These are phyloP conservation scores for Labia minor DNA, from an alignment of 2,888 invertebrate species.

Conservation along the genomic window DNA sequence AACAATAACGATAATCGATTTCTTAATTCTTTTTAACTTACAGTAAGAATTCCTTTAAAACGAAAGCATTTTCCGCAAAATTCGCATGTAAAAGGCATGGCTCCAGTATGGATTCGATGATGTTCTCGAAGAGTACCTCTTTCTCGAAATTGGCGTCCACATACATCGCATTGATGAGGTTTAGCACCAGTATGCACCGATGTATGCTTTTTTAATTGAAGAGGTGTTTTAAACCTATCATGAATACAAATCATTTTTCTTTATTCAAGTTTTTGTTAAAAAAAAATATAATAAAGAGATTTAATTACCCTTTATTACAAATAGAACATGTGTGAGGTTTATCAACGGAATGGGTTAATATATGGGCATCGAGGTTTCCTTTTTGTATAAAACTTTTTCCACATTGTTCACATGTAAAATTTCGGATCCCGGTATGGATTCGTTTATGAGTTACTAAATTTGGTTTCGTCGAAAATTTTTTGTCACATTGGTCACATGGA, in stretches of 20 bases:
- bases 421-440: constrained; percentile 36
- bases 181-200: constrained; percentile 48
- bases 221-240: constrained; percentile 43
- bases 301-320: constrained; percentile 24
- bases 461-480: constrained; percentile 47
- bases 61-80: constrained; percentile 64
- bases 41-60: constrained; percentile 62
- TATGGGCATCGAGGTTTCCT: constrained; percentile 46
- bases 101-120: constrained; percentile 64
- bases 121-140: constrained; percentile 63
- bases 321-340: constrained; percentile 24
- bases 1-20: too few species aligned
- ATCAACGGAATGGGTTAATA: constrained; percentile 43
- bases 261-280: neutral
- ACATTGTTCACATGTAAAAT: constrained; percentile 35
- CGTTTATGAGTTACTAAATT: constrained; percentile 47
- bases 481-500: constrained; percentile 49
- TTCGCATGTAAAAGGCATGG: constrained; percentile 65
- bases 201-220: constrained; percentile 46
- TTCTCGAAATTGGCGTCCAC: constrained; percentile 51
- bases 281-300: constrained; percentile 16
- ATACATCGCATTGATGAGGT: constrained; percentile 49
- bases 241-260: neutral
- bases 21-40: constrained; percentile 31
- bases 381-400: constrained; percentile 49